Conservation (phyloP, 2,797 vertebrate genomes). For the Urosaurus nigricauda region DNA sequence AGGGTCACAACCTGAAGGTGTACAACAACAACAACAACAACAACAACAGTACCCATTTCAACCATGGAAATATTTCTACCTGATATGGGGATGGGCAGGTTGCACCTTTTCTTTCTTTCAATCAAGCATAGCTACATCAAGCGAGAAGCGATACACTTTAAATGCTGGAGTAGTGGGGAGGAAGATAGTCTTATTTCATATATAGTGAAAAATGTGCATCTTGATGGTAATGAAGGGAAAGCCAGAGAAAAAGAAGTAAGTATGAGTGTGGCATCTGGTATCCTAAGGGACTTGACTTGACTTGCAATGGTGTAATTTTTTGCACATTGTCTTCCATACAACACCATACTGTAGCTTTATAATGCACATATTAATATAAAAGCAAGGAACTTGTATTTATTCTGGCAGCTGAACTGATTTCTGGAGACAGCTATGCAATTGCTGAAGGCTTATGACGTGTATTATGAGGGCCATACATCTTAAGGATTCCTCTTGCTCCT, state of each 20-base stretch:
- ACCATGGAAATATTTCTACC: background rate
- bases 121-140: background rate
- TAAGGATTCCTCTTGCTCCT: background rate
- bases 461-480: constrained; percentile 6
- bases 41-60: background rate
- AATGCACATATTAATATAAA: background rate
- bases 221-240: background rate
- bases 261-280: background rate
- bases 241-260: background rate
- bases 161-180: background rate
- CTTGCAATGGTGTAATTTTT: background rate
- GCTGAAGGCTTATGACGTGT: background rate
- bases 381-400: background rate
- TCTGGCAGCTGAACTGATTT: background rate
- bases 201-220: background rate
- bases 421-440: background rate
- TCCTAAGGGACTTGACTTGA: background rate
- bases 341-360: background rate
- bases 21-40: too few relatives aligned
- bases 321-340: background rate
- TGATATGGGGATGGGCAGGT: background rate
- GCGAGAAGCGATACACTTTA: background rate
- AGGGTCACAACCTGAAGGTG: too few relatives aligned
- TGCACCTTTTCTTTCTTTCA: background rate
- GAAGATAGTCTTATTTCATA: background rate